These are phyloP conservation scores for Pteropus rufus DNA, from an alignment of 2,797 vertebrate genomes.

Conservation along the genomic window DNA sequence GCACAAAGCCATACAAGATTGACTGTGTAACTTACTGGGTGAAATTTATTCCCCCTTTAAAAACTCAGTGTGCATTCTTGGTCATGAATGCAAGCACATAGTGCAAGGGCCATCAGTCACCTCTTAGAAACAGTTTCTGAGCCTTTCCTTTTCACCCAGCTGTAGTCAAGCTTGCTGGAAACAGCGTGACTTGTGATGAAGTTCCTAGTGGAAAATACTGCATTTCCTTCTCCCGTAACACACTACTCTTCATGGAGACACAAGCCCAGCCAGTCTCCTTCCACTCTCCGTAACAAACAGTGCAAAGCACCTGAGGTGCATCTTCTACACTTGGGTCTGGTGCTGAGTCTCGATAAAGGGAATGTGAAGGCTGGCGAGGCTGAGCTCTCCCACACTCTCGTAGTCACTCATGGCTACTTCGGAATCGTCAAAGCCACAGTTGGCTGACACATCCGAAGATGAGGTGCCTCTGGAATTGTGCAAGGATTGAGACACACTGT, in stretches of 20 bases:
- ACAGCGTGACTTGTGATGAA: slow-evolving; percentile 67
- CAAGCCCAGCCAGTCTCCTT: slow-evolving; percentile 62
- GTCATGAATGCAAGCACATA: slow-evolving; percentile 68
- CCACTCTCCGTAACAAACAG: slow-evolving; percentile 67
- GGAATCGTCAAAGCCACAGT: slow-evolving; percentile 87
- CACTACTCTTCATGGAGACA: slow-evolving; percentile 42
- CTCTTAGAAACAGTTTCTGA: slow-evolving; percentile 63
- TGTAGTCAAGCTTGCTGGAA: slow-evolving; percentile 65
- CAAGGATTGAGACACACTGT: slow-evolving; percentile 85
- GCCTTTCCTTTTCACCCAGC: slow-evolving; percentile 31
- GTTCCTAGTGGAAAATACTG: slow-evolving; percentile 67
- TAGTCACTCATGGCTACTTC: slow-evolving; percentile 91
- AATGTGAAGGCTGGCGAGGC: slow-evolving; percentile 83
- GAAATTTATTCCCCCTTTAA: slow-evolving; percentile 8
- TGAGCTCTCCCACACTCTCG: slow-evolving; percentile 90
- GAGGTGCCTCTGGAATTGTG: slow-evolving; percentile 89
- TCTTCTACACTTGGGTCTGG: slow-evolving; percentile 94
- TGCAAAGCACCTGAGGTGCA: slow-evolving; percentile 4
- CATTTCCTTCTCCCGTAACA: slow-evolving; percentile 64
- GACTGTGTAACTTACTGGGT: not conserved
- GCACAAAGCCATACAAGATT: slow-evolving; percentile 29
- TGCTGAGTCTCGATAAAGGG: slow-evolving; percentile 90
- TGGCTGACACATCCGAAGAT: slow-evolving; percentile 89
- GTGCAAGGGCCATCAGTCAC: slow-evolving; percentile 63
- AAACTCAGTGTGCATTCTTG: slow-evolving; percentile 58